These are phyloP conservation scores for Bothrops jararaca DNA, from an alignment of 2,113 vertebrate genomes.

Conservation along the genomic window DNA sequence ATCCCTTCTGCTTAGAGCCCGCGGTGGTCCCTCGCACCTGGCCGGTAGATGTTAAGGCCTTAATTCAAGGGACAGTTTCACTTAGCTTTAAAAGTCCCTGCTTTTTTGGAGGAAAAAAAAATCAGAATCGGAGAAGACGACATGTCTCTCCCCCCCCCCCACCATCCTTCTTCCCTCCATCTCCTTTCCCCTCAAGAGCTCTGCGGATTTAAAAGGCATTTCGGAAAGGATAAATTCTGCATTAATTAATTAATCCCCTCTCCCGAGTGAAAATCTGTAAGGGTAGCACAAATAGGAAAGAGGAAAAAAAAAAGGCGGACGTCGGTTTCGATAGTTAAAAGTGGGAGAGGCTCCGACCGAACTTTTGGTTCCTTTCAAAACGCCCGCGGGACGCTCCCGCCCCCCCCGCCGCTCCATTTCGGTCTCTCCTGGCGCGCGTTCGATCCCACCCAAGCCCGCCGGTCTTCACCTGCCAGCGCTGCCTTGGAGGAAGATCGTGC, in stretches of 20 bases:
- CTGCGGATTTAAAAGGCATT: not conserved
- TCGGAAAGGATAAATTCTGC: not conserved
- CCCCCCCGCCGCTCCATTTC: not conserved
- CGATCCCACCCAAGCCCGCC: not conserved
- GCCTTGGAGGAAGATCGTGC: not conserved
- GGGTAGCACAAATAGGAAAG: too few species aligned
- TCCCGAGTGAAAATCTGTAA: not conserved
- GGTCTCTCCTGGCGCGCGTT: not conserved
- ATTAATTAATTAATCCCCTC: not conserved
- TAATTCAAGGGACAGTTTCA: conserved; percentile 40
- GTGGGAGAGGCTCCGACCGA: not conserved
- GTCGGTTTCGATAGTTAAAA: not conserved
- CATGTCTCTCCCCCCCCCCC: not conserved
- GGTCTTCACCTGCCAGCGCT: not conserved
- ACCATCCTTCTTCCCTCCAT: too few species aligned
- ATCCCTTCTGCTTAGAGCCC: not conserved
- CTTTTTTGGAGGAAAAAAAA: not conserved
- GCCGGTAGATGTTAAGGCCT: conserved; percentile 47
- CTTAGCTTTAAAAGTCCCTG: conserved; percentile 19
- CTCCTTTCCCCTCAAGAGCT: not conserved
- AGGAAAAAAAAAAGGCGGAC: not conserved
- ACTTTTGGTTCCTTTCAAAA: not conserved
- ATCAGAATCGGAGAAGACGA: not conserved
- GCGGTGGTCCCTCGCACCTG: conserved; percentile 16
- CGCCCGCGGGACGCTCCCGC: not conserved